A percentile compares a stretch with the other conserved stretches of the same genome.
These are phyloP conservation scores for Paramisgurnus dabryanus DNA, from an alignment of 2,113 vertebrate genomes.

Conservation along the genomic window DNA sequence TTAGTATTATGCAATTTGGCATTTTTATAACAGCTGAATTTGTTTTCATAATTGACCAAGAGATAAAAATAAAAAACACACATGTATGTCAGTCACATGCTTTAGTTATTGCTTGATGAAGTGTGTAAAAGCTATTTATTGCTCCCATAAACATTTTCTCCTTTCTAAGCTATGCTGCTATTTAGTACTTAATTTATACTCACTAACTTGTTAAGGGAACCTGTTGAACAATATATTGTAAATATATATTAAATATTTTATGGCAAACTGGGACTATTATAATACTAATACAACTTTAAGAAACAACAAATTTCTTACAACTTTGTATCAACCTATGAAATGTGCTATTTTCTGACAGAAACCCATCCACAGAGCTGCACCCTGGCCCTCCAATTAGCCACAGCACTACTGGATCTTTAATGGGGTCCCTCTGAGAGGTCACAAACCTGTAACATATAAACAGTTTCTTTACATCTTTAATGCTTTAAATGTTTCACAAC, in stretches of 20 bases:
- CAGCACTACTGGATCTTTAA: constrained; percentile 73
- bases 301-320: too few species aligned
- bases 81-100: neutral
- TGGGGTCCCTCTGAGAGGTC: constrained; percentile 73
- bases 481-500: neutral
- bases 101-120: neutral
- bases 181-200: neutral
- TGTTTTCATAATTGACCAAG: constrained; percentile 58
- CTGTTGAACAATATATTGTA: too few species aligned
- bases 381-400: constrained; percentile 80
- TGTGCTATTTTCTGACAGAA: constrained; percentile 77
- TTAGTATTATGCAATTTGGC: constrained; percentile 58
- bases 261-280: too few species aligned
- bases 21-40: constrained; percentile 64
- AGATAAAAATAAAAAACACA: neutral
- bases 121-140: too few species aligned
- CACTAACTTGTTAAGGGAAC: too few species aligned
- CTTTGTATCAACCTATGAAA: constrained; percentile 68
- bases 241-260: too few species aligned
- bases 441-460: constrained; percentile 73
- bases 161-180: neutral
- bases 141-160: neutral
- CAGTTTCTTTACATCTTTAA: neutral
- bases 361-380: constrained; percentile 78
- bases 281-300: too few species aligned